Conservation (phyloP, 1,140 invertebrate species). For the Sminthurides bifidus region DNA sequence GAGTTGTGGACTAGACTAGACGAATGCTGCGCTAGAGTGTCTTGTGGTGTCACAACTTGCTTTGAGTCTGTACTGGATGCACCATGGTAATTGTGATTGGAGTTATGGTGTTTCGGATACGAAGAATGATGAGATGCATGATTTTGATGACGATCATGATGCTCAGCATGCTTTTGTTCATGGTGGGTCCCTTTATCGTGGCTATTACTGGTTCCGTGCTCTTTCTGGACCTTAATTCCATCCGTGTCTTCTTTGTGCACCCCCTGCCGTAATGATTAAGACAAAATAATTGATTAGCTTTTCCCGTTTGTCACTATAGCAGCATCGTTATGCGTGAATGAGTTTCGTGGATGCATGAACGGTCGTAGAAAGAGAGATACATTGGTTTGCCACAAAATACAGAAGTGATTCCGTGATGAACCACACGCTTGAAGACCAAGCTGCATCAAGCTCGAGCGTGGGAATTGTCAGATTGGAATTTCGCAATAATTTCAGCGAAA, state of each 20-base stretch:
- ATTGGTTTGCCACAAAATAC: neutral
- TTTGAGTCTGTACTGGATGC: slow-evolving; percentile 17
- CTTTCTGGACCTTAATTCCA: slow-evolving; percentile 28
- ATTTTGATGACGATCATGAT: slow-evolving; percentile 14
- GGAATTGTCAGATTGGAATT: no score
- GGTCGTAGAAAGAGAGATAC: neutral
- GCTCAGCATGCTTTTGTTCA: slow-evolving; percentile 14
- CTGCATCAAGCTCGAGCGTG: no score
- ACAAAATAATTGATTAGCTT: no score
- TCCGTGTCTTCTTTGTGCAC: slow-evolving; percentile 16
- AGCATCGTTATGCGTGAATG: neutral
- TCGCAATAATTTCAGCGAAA: no score
- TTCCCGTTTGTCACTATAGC: neutral
- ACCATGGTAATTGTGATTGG: slow-evolving; percentile 29
- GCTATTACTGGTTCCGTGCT: slow-evolving; percentile 15
- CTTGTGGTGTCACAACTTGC: neutral
- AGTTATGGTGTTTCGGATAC: slow-evolving; percentile 17
- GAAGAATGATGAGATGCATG: slow-evolving; percentile 8
- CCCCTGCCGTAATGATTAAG: slow-evolving; percentile 16
- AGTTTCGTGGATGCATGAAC: neutral
- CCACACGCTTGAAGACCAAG: no score
- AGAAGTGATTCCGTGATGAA: neutral
- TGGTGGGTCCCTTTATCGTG: slow-evolving; percentile 24
- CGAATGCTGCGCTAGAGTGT: neutral
- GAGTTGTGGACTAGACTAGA: neutral